phyloP scores from a whole-genome alignment of 1,140 invertebrate species.

The Helicoverpa zea region DNA sequence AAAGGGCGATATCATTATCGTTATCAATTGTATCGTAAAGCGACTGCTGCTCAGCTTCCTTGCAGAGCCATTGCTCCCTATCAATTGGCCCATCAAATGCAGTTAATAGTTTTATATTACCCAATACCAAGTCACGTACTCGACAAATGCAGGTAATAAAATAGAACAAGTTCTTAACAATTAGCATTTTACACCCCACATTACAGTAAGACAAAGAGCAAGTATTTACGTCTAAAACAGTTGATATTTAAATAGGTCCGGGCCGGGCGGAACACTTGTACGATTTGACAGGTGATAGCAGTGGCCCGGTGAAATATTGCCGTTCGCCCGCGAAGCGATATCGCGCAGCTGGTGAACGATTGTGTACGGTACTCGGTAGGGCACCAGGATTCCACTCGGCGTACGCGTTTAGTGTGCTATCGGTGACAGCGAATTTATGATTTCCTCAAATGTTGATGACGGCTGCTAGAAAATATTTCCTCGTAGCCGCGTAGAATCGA shows the following conservation, averaged over 20 bases:
- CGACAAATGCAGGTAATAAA: conserved; percentile 20
- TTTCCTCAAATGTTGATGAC: conserved; percentile 44
- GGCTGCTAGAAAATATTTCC: conserved; percentile 33
- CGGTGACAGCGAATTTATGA: conserved; percentile 47
- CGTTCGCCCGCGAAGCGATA: conserved; percentile 60
- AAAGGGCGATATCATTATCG: not conserved
- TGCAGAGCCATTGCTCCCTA: conserved; percentile 1
- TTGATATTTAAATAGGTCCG: conserved; percentile 82
- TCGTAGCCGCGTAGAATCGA: not conserved
- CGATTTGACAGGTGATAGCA: conserved; percentile 83
- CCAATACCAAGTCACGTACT: conserved; percentile 16
- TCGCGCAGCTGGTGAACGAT: conserved; percentile 66
- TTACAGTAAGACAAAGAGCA: conserved; percentile 41
- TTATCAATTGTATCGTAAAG: conserved; percentile 11
- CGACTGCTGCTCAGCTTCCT: conserved; percentile 10
- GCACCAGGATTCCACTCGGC: conserved; percentile 43
- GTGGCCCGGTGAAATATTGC: conserved; percentile 76
- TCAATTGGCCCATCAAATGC: conserved; percentile 27
- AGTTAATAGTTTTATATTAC: conserved; percentile 33
- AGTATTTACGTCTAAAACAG: conserved; percentile 74
- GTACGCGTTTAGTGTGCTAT: conserved; percentile 38
- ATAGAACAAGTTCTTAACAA: conserved; percentile 42
- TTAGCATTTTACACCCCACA: conserved; percentile 45
- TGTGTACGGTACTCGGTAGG: conserved; percentile 47
- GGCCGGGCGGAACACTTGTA: conserved; percentile 79